phyloP scores from a whole-genome alignment of 2,113 vertebrate species.

The Pristiophorus japonicus region DNA sequence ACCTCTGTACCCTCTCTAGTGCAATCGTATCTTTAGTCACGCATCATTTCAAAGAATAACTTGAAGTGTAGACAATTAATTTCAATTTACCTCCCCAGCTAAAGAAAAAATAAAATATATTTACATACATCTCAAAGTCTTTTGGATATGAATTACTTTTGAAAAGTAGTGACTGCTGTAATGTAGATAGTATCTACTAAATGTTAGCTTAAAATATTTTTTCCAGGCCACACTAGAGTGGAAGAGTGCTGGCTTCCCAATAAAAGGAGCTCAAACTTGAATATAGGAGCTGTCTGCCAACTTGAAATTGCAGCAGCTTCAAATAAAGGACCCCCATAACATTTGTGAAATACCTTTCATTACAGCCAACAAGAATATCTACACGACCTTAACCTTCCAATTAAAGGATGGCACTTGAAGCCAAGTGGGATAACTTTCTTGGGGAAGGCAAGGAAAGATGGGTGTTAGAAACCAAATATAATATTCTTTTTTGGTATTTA shows the following conservation, averaged over 20 bases:
- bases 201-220: background rate
- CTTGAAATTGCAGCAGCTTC: background rate
- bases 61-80: background rate
- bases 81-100: background rate
- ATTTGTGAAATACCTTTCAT: background rate
- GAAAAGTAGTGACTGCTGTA: background rate
- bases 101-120: background rate
- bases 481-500: background rate
- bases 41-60: background rate
- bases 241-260: background rate
- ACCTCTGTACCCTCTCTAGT: too few relatives aligned
- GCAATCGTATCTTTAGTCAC: background rate
- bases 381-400: background rate
- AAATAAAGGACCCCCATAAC: background rate
- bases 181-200: background rate
- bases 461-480: background rate
- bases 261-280: background rate
- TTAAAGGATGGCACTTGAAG: background rate
- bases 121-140: background rate
- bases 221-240: background rate
- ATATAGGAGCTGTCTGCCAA: background rate
- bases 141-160: background rate
- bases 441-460: background rate
- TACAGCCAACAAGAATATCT: background rate
- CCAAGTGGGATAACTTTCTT: background rate